phyloP scores from a whole-genome alignment of 2,888 invertebrate species.

The Leucophenga montana region DNA sequence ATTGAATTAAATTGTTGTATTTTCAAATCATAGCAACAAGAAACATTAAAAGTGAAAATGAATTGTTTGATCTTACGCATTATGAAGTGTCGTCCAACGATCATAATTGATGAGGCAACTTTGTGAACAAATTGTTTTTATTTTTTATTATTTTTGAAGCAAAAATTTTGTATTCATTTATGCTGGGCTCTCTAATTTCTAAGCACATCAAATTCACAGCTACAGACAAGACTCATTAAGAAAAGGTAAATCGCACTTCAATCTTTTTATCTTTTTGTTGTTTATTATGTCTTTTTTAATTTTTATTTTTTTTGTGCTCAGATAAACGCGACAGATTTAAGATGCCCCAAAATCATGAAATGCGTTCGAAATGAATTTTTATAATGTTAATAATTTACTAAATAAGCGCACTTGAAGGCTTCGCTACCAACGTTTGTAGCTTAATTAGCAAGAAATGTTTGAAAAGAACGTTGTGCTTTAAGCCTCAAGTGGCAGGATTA shows the following conservation, averaged over 20 bases:
- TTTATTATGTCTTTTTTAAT: too few species aligned
- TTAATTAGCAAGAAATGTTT: slow-evolving; percentile 63
- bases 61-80: too few species aligned
- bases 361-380: slow-evolving; percentile 51
- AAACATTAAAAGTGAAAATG: neutral
- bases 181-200: too few species aligned
- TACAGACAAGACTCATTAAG: too few species aligned
- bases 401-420: slow-evolving; percentile 17
- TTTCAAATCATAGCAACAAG: neutral
- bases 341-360: slow-evolving; percentile 35
- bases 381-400: slow-evolving; percentile 53
- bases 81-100: too few species aligned
- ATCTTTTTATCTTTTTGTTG: too few species aligned
- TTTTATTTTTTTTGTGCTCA: neutral
- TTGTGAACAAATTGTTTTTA: neutral
- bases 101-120: neutral
- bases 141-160: too few species aligned
- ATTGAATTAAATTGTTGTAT: neutral
- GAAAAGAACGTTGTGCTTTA: too few species aligned
- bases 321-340: neutral
- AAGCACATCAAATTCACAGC: too few species aligned
- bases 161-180: too few species aligned
- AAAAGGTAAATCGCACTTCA: too few species aligned
- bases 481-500: too few species aligned
- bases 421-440: slow-evolving; percentile 31